phyloP scores from a whole-genome alignment of 2,113 vertebrate genomes.

The Ceyx cyanopectus region DNA sequence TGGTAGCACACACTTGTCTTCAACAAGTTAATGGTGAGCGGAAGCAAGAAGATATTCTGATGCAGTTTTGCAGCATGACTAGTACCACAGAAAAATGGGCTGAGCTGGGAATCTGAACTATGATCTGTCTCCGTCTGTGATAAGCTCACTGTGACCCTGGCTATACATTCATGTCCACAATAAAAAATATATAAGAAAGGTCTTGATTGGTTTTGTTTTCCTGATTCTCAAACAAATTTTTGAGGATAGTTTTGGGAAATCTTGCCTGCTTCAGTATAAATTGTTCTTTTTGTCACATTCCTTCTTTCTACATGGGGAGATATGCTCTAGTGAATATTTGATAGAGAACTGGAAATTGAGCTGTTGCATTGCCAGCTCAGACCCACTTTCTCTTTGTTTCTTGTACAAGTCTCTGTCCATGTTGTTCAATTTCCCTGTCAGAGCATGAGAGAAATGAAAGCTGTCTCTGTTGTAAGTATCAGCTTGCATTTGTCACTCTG shows the following conservation, averaged over 20 bases:
- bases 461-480: not conserved
- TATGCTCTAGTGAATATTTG: not conserved
- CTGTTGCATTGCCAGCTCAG: constrained; percentile 41
- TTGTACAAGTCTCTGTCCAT: not conserved
- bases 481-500: not conserved
- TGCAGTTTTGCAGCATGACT: not conserved
- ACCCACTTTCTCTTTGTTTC: constrained; percentile 24
- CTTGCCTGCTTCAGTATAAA: not conserved
- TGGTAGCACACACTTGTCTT: not conserved
- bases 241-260: not conserved
- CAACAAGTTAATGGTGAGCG: not conserved
- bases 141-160: not conserved
- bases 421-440: constrained; percentile 18
- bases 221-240: not conserved
- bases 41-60: not conserved
- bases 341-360: constrained; percentile 44
- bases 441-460: not conserved
- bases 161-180: not conserved
- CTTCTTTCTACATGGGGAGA: not conserved
- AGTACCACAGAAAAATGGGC: not conserved
- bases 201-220: not conserved
- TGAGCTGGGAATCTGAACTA: not conserved
- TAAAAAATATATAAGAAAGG: not conserved
- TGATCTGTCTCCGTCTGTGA: not conserved
- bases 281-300: not conserved